Base-by-base conservation (phyloP, 2,797 vertebrate genomes). In the Tapera naevia region DNA sequence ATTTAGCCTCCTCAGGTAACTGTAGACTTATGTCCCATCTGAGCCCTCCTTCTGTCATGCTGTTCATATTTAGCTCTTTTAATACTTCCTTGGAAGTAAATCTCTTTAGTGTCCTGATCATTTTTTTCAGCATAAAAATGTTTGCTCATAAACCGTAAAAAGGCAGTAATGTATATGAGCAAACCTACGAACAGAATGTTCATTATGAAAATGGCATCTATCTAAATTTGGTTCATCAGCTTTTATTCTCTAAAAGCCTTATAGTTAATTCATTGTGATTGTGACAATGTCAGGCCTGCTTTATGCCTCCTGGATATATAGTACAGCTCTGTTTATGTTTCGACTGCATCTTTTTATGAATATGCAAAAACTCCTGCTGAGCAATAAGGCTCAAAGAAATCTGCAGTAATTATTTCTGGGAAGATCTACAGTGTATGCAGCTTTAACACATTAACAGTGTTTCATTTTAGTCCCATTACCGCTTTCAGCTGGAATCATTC, bases 121-220 rank as follows among this genome's bases (percentile, higher is more conserved):
- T 64, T 86, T 80, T 43, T 80, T 32, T 9, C 32, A 67, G 72
- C 71, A 91, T 91, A 89, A 95, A 94, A 95, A 93, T 91, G 33
- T 95, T 95, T 95, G 71, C 81, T 94, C 91, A 94, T 93, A 88
- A 96, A 91, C 76, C 69, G 58, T 92, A 96, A 95, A 91, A 93
- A 89, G 69, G 58, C 85, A 86, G 70, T 79, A 96, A 95, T 81
- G 57, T 66, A 62, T 51, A 79, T 5, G n/a, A 93, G 80, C 51
- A 88, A 95, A 89, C 37, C 61, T 83, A 79, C 0, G 25, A 92
- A 86, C 50, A 94, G 72, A 88, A 91, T 91, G 37, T 60, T 70
- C 73, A 88, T 88, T 94, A 95, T 60, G 86, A 51, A 89, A 91
- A 94, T 3, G 28, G 72, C 62, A 88, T 35, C 33, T 78, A 91